phyloP scores from a whole-genome alignment of 64 coral and sea anemone genomes.

The Pocillopora damicornis region DNA sequence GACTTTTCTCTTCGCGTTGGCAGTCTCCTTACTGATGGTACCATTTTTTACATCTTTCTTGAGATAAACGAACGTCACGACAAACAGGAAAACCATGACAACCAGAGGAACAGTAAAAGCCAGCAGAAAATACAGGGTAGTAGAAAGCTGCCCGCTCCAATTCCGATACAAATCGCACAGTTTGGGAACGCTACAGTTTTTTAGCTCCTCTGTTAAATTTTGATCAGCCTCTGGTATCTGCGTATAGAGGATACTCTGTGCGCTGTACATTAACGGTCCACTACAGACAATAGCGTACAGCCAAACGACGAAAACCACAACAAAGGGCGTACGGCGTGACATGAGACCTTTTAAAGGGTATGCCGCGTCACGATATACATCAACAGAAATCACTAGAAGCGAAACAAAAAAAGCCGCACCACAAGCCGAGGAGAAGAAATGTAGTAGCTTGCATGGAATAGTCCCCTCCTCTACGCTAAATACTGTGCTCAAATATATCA shows the following conservation, averaged over 20 bases:
- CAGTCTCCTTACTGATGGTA: conserved; percentile 14
- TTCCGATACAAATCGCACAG: conserved; percentile 15
- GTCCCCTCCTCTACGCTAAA: background rate
- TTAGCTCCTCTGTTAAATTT: background rate
- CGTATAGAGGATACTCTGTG: conserved; percentile 32
- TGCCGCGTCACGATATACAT: conserved; percentile 42
- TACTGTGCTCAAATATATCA: conserved; percentile 16
- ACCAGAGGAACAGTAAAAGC: conserved; percentile 3
- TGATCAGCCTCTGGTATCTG: background rate
- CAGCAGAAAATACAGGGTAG: conserved; percentile 12
- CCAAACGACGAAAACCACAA: conserved; percentile 31
- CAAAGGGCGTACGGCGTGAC: conserved; percentile 18
- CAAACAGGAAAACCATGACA: conserved; percentile 11
- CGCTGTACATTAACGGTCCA: conserved; percentile 39
- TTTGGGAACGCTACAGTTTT: conserved; percentile 8
- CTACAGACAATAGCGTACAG: conserved; percentile 16
- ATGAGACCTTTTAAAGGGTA: conserved; percentile 28
- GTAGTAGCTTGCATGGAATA: conserved; percentile 30
- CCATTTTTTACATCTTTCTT: conserved; percentile 8
- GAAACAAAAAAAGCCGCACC: conserved; percentile 46
- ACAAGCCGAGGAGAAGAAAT: conserved; percentile 29
- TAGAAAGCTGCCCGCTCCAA: conserved; percentile 22
- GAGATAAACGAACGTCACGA: background rate
- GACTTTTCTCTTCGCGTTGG: conserved; percentile 23
- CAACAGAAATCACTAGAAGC: conserved; percentile 33